Evolutionary conservation across 2,888 invertebrate genomes (phyloP), one percentile per base, ranked within the genome.

Genomic region (Ennomos fuscantarius): DNA sequence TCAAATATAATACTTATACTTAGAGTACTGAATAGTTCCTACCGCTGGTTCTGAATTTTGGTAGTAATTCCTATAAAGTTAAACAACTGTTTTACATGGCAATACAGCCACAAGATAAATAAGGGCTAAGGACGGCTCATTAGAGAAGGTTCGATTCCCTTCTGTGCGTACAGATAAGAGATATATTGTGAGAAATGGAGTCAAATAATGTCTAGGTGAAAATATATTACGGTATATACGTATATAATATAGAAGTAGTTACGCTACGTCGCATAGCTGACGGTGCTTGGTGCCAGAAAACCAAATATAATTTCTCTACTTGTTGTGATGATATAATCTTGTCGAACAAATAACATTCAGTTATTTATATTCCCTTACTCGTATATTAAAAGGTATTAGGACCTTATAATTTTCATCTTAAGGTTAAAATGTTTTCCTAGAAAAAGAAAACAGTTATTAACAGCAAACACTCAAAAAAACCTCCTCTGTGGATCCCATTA

Each of bases 41-140:
- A 24, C 24, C 1, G 5, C 24, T 24, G 24, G 2, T 24, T 24
- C 24, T 24, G 5, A 0, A 6, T 24, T 1, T 24, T 24, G 1
- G 15, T 15, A 15, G 15, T 24, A 24, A 24, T 24, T 24, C 44
- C 32, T 39, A 40, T 47, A 33, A 50, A 44, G 43, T 44, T 53
- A 9, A 45, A 36, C 15, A 9, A 41, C 58, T 49, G 53, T 12
- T 32, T 33, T 45, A 45, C 41, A 37, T 9, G 32, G 32, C 5
- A 37, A 44, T 45, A 53, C 13, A 51, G 45, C 63, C 56, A 37
- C 60, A 59, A 52, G 56, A 66, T 62, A 63, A 63, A 66, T 66
- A 66, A 59, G 61, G 63, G 61, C 58, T 60, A 47, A 57, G 55
- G 55, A 52, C 55, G 61, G 55, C 59, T 66, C 65, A 66, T 66